phyloP scores from a whole-genome alignment of 2,888 invertebrate genomes.

The Morinoia aosen region DNA sequence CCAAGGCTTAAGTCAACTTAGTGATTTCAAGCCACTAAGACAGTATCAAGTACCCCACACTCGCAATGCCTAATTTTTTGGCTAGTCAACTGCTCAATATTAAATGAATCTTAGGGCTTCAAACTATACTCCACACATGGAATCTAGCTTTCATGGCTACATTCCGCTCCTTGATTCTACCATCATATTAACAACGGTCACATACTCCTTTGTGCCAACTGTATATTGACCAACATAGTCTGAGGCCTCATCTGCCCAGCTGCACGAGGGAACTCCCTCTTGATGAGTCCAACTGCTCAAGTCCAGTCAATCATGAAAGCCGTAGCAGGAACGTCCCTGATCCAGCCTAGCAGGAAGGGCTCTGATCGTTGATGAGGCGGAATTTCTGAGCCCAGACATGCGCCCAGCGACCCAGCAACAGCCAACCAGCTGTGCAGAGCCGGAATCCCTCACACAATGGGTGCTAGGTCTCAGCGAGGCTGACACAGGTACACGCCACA shows the following conservation, averaged over 20 bases:
- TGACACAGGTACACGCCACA: not conserved
- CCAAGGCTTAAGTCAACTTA: not conserved
- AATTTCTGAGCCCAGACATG: not conserved
- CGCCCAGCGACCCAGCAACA: not conserved
- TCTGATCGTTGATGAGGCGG: not conserved
- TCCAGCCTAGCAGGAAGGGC: not conserved
- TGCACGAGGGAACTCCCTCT: not conserved
- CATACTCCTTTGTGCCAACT: not conserved
- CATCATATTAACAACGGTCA: not conserved
- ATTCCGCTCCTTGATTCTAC: not conserved
- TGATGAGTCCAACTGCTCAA: not conserved
- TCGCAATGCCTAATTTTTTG: not conserved
- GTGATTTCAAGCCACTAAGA: not conserved
- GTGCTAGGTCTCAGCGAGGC: not conserved
- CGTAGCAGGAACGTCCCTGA: not conserved
- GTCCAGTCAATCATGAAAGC: not conserved
- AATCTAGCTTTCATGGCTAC: not conserved
- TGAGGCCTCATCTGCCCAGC: not conserved
- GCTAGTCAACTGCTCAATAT: not conserved
- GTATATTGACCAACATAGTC: not conserved
- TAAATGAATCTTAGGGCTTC: not conserved
- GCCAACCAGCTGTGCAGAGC: not conserved
- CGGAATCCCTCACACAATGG: not conserved
- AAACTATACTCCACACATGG: not conserved
- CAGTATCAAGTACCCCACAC: not conserved